Base-by-base conservation (phyloP, 2,888 invertebrate genomes). In the Catocala nupta region DNA sequence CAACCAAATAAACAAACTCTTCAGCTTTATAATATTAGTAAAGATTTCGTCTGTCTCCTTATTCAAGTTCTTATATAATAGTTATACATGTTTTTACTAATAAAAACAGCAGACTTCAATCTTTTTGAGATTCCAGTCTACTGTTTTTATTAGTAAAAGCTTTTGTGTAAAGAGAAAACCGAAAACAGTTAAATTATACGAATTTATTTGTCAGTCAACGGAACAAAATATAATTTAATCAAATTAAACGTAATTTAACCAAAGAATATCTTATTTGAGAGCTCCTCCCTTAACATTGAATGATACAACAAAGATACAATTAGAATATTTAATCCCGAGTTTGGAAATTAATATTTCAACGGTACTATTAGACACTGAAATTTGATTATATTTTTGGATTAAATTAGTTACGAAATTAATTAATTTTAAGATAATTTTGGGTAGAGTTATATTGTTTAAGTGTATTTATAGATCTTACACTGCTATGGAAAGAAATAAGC, bases 161-260 rank as follows among this genome's bases (percentile, higher is more conserved):
- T 25, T 25, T 16, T 25, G 4, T 25, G 1, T 3, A 59, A 49
- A 43, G 48, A 59, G 54, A 25, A 59, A 48, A 42, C 48, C 42
- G 43, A 13, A 59, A 53, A 53, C 59, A 47, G 52, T 53, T 1
- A 1, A 7, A 50, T 50, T n/a, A 50, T 54, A 36, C 13, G 9
- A 60, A 60, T 55, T 54, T 44, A 55, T 55, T 54, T 45, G 49
- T 55, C 54, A 53, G 34, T 59, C 34, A 44, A 55, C 59, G 39
- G 16, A 47, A 58, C 52, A 58, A 25, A 59, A 52, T 59, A 12
- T 54, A 54, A 59, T 59, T 53, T 48, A 59, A 49, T 43, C 36
- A 59, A 43, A 9, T 39, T 39, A n/a, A 33, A 49, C 5, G n/a
- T 33, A 5, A 48, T 51, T 51, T 13, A 51, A 51, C 12, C 51